These are phyloP conservation scores for Aspidiotus rigidus DNA, from an alignment of 2,888 invertebrate genomes.

Conservation along the genomic window DNA sequence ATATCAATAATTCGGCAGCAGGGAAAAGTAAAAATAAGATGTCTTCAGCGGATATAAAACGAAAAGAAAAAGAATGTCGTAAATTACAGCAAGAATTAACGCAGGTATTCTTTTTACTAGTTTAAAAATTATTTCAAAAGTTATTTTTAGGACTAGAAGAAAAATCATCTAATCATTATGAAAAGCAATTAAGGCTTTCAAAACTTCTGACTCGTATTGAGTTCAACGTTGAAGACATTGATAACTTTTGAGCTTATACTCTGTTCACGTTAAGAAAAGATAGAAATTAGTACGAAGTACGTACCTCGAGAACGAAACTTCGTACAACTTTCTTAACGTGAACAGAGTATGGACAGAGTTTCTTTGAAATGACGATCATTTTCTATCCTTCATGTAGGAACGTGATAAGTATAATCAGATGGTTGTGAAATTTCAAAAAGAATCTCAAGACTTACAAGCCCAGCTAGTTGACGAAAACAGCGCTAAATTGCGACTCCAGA, in stretches of 20 bases:
- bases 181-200: background rate
- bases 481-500: constrained; percentile 67
- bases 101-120: constrained; percentile 45
- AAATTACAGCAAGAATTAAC: constrained; percentile 89
- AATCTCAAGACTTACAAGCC: constrained; percentile 74
- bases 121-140: background rate
- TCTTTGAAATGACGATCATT: background rate
- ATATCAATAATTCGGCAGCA: constrained; percentile 52
- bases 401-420: constrained; percentile 88
- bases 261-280: no score
- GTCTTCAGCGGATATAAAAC: constrained; percentile 65
- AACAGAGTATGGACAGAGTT: no score
- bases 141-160: background rate
- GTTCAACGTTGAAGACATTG: no score
- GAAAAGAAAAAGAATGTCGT: constrained; percentile 90
- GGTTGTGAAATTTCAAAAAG: constrained; percentile 72
- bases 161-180: background rate
- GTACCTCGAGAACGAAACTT: no score
- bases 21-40: constrained; percentile 73
- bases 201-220: no score
- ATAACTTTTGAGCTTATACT: no score
- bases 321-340: no score
- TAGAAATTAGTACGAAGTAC: no score
- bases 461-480: constrained; percentile 73
- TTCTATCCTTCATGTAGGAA: constrained; percentile 49